phyloP scores from a whole-genome alignment of 2,888 invertebrate genomes.

The Operophtera brumata region DNA sequence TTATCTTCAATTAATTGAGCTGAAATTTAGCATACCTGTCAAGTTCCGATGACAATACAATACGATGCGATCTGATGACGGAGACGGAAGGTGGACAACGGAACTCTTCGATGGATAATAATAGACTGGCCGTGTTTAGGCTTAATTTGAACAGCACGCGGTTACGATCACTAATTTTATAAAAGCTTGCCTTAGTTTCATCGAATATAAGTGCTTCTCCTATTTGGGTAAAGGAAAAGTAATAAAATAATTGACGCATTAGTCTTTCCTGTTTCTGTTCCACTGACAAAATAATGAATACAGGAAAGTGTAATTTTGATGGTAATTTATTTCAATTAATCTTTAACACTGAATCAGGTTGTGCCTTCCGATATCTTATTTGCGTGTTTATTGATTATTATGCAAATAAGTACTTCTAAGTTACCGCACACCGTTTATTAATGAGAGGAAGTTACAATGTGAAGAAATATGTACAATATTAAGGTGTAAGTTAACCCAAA shows the following conservation, averaged over 20 bases:
- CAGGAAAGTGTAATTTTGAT: background rate
- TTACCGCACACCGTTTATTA: background rate
- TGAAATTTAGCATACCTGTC: too few species aligned
- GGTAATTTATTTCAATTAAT: conserved; percentile 4
- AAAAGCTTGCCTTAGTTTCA: too few species aligned
- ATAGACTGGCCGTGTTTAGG: too few species aligned
- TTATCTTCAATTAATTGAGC: too few species aligned
- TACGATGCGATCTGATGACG: too few species aligned
- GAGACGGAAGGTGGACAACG: too few species aligned
- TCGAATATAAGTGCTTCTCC: too few species aligned
- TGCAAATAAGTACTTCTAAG: background rate
- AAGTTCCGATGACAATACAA: too few species aligned
- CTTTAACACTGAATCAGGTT: background rate
- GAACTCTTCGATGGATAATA: too few species aligned
- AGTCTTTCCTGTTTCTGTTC: background rate
- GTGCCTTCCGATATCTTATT: background rate
- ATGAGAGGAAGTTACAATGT: conserved; percentile 7
- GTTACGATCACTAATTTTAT: too few species aligned
- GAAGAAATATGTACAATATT: background rate
- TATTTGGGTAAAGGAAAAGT: background rate
- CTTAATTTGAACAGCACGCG: too few species aligned
- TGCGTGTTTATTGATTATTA: background rate
- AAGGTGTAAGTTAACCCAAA: too few species aligned
- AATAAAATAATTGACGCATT: background rate
- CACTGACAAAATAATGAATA: conserved; percentile 1